Evolutionary conservation across 1,140 invertebrate species (phyloP).

Genomic region (Teleogryllus occipitalis): DNA sequence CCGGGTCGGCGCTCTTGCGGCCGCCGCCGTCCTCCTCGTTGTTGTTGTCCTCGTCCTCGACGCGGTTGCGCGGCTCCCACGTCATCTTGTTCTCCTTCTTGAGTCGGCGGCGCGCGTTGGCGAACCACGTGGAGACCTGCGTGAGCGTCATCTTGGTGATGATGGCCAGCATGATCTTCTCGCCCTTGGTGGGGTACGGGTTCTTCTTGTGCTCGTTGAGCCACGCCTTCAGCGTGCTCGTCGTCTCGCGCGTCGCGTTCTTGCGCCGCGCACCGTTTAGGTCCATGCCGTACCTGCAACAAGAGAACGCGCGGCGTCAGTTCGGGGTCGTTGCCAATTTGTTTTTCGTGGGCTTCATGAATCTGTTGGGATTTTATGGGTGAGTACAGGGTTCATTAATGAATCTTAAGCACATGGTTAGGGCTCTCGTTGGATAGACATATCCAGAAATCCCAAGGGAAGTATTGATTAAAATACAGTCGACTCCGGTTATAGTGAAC

Average conservation of each 20-base stretch:
- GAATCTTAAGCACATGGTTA: no score
- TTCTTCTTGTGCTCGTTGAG: constrained; percentile 98
- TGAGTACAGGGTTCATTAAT: no score
- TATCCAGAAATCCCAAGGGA: no score
- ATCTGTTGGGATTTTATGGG: no score
- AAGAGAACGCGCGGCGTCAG: background rate
- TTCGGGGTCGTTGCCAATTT: no score
- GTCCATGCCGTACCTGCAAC: constrained; percentile 80
- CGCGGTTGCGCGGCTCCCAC: constrained; percentile 86
- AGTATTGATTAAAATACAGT: no score
- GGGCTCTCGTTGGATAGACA: no score
- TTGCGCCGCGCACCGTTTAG: constrained; percentile 84
- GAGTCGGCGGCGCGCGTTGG: constrained; percentile 86
- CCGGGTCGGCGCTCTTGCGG: constrained; percentile 71
- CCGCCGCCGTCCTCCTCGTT: constrained; percentile 69
- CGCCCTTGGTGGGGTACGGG: constrained; percentile 98
- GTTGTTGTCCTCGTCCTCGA: constrained; percentile 82
- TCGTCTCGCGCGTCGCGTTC: constrained; percentile 95
- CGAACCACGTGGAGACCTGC: constrained; percentile 98
- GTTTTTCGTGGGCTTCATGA: no score
- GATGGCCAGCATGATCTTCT: constrained; percentile 98
- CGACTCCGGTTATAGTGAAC: no score
- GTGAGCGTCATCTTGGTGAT: constrained; percentile 99
- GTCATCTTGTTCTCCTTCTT: constrained; percentile 99
- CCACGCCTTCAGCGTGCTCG: constrained; percentile 95